phyloP scores from a whole-genome alignment of 1,140 invertebrate species.

The Neelides sp. region DNA sequence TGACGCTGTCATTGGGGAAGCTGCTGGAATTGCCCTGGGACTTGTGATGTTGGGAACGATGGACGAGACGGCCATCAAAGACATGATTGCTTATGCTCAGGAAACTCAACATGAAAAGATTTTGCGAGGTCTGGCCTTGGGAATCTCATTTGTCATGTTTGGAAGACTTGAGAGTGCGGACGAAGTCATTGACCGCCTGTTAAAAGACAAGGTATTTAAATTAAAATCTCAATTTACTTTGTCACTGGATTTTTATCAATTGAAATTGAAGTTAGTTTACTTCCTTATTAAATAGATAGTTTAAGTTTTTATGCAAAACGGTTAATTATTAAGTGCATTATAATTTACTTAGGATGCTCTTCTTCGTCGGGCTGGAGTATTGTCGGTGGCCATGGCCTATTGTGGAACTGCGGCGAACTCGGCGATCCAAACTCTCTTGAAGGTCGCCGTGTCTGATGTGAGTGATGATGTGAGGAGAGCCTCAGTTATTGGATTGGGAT shows the following conservation, averaged over 20 bases:
- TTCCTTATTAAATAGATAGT: slow-evolving; percentile 1
- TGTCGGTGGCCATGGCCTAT: slow-evolving; percentile 96
- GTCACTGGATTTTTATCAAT: neutral
- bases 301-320: slow-evolving; percentile 4
- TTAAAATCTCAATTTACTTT: neutral
- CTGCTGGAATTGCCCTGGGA: slow-evolving; percentile 95
- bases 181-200: slow-evolving; percentile 74
- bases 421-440: slow-evolving; percentile 84
- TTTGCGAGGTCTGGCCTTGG: slow-evolving; percentile 81
- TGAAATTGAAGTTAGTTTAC: neutral
- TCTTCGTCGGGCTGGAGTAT: slow-evolving; percentile 83
- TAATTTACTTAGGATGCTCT: slow-evolving; percentile 52
- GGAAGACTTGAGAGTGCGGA: slow-evolving; percentile 92
- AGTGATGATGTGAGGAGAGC: slow-evolving; percentile 97
- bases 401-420: slow-evolving; percentile 95
- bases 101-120: slow-evolving; percentile 99
- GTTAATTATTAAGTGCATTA: slow-evolving; percentile 4
- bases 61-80: slow-evolving; percentile 72
- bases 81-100: slow-evolving; percentile 82
- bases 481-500: slow-evolving; percentile 93
- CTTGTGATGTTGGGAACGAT: slow-evolving; percentile 96
- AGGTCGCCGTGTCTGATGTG: slow-evolving; percentile 95
- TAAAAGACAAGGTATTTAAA: slow-evolving; percentile 50
- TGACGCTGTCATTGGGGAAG: slow-evolving; percentile 96
- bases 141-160: slow-evolving; percentile 94